Base-by-base conservation (phyloP, 2,797 vertebrate genomes). In the Lophius americanus region DNA sequence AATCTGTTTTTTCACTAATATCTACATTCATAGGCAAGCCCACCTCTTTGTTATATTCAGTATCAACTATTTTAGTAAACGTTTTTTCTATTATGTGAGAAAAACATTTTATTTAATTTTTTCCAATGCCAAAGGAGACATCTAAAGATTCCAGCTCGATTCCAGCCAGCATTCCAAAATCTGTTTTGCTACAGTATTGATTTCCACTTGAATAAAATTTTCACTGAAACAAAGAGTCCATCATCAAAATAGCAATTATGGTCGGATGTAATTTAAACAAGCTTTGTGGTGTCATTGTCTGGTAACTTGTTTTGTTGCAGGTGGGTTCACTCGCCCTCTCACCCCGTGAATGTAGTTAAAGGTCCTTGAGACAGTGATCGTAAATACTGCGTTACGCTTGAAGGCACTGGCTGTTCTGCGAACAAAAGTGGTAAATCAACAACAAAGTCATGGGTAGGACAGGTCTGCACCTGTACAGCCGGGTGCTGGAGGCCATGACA, bases 361-460 rank as follows among this genome's bases (percentile, higher is more conserved):
- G 70, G 60, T 68, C 76, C 54, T 68, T 66, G 63, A 81, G 51
- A 50, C 37, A 33, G 47, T 14, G 60, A 73, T 70, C 51, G 3
- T 84, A 76, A 81, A 84, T 73, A 84, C 43, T 79, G 68, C 63
- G 71, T 74, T 68, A 58, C 61, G 68, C 63, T 80, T 66, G 53
- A 65, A 78, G 50, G 68, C 53, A 43, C 51, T n/a, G 66, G 55
- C 43, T 82, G 61, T 65, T 75, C 65, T 47, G 49, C 64, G 76
- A 86, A 84, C 73, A 82, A 77, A 83, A 75, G 68, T 46, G 56
- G 71, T 83, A 82, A 86, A 89, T 90, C 85, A 90, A 78, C 73
- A 81, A 81, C 82, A 78, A 69, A 85, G 85, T 81, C 73, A 73
- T 13, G 56, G 58, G 23, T 65, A 63, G 64, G 71, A 83, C 85